Percentiles rank a stretch among this genome's conserved stretches.
Conservation (phyloP, 2,888 invertebrate genomes). For the Habroteleia sp. region DNA sequence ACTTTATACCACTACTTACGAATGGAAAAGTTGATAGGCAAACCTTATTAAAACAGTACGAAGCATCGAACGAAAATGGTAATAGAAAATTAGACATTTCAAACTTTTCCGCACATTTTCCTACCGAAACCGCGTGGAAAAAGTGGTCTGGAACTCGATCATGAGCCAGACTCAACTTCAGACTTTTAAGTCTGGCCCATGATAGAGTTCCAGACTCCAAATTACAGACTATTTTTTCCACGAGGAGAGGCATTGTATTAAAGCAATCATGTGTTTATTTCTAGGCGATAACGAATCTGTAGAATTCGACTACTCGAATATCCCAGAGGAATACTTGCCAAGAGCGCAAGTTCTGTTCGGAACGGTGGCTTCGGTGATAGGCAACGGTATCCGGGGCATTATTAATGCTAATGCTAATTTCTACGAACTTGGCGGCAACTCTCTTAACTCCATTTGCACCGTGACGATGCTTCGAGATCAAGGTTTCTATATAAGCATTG, state of each 20-base stretch:
- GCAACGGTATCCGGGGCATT: slow-evolving; percentile 84
- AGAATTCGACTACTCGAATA: slow-evolving; percentile 86
- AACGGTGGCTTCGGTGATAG: slow-evolving; percentile 88
- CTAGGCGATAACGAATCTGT: slow-evolving; percentile 14
- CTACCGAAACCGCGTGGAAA: no score
- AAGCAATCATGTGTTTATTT: not conserved
- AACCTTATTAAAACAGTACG: slow-evolving; percentile 87
- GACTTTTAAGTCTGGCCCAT: no score
- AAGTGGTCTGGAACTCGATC: no score
- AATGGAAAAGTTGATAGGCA: slow-evolving; percentile 95
- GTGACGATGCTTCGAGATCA: slow-evolving; percentile 89
- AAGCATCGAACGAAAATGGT: slow-evolving; percentile 81
- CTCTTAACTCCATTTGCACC: slow-evolving; percentile 91
- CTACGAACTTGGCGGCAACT: slow-evolving; percentile 93
- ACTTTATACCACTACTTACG: slow-evolving; percentile 89
- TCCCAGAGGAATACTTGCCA: slow-evolving; percentile 83
- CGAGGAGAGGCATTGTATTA: no score
- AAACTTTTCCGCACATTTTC: no score
- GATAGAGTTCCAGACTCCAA: no score
- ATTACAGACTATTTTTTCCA: no score
- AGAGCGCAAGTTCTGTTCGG: slow-evolving; percentile 88
- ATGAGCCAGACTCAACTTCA: no score
- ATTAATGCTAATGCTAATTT: slow-evolving; percentile 87
- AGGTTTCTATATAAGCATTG: slow-evolving; percentile 90
- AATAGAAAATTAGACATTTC: not conserved